A percentile compares a stretch with the other conserved stretches of the same genome.
phyloP scores from a whole-genome alignment of 2,888 invertebrate species.

The Neocrepidodera transversa region DNA sequence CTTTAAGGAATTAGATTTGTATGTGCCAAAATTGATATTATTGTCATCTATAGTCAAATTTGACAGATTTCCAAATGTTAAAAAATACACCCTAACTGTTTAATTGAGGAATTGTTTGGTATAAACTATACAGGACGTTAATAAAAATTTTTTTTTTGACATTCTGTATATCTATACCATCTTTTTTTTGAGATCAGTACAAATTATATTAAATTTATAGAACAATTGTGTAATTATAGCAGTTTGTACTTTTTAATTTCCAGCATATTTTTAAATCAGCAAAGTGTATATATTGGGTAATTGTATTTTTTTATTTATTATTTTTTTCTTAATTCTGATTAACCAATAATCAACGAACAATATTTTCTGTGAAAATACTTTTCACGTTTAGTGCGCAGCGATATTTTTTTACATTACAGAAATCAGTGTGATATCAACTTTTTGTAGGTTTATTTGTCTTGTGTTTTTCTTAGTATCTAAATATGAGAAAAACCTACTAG shows the following conservation, averaged over 20 bases:
- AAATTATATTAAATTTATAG: constrained; percentile 39
- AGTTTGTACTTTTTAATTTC: constrained; percentile 38
- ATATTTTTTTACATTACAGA: constrained; percentile 41
- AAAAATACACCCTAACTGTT: too few species aligned
- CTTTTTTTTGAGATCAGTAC: constrained; percentile 42
- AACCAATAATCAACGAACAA: constrained; percentile 35
- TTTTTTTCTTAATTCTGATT: constrained; percentile 22
- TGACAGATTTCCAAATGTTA: background rate
- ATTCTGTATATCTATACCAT: constrained; percentile 4
- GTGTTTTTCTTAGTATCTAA: background rate
- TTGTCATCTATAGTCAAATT: constrained; percentile 9
- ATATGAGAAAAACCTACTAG: too few species aligned
- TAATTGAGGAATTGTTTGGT: too few species aligned
- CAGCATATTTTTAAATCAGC: constrained; percentile 35
- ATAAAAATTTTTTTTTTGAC: background rate
- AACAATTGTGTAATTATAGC: constrained; percentile 37
- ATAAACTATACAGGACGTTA: too few species aligned
- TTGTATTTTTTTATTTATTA: constrained; percentile 35
- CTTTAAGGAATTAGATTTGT: too few species aligned
- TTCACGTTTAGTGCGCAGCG: constrained; percentile 50
- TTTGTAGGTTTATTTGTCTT: constrained; percentile 14
- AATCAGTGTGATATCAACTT: constrained; percentile 34
- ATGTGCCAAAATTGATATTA: constrained; percentile 2
- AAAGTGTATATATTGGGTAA: constrained; percentile 38
- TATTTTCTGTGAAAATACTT: constrained; percentile 44